phyloP scores from a whole-genome alignment of 1,140 invertebrate species.

The Listronotus oregonensis region DNA sequence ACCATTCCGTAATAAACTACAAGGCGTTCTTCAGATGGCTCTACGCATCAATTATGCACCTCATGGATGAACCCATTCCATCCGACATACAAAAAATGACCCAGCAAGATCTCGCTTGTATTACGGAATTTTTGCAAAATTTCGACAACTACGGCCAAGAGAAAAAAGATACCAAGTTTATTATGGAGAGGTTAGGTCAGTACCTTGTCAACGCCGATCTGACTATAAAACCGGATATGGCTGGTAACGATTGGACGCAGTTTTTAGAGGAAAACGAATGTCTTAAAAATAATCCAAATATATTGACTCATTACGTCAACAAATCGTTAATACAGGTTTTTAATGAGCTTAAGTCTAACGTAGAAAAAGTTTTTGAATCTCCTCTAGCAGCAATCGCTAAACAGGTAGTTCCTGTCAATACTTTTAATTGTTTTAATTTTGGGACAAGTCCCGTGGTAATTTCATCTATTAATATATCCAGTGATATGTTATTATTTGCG shows the following conservation, averaged over 20 bases:
- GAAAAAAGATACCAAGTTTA: constrained; percentile 66
- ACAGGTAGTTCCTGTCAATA: constrained; percentile 60
- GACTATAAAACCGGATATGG: constrained; percentile 66
- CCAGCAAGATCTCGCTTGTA: constrained; percentile 86
- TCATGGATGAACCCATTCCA: constrained; percentile 83
- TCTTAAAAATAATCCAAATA: constrained; percentile 68
- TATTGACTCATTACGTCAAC: constrained; percentile 76
- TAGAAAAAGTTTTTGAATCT: constrained; percentile 73
- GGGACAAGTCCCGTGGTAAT: constrained; percentile 35
- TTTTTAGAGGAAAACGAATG: constrained; percentile 76
- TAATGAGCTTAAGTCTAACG: constrained; percentile 68
- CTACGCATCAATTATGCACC: constrained; percentile 81
- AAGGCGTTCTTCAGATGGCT: constrained; percentile 91
- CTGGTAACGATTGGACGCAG: constrained; percentile 76
- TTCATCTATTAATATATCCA: constrained; percentile 53
- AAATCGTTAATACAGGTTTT: constrained; percentile 85
- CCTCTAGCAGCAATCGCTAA: constrained; percentile 65
- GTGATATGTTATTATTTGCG: constrained; percentile 51
- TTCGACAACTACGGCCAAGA: constrained; percentile 66
- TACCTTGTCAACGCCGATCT: constrained; percentile 76
- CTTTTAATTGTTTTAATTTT: constrained; percentile 59
- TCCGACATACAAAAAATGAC: constrained; percentile 80
- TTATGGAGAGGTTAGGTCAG: constrained; percentile 88
- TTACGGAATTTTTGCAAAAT: constrained; percentile 87
- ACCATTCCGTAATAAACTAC: constrained; percentile 89